phyloP scores from a whole-genome alignment of 1,140 invertebrate species.

The Andrena cerasifolii region DNA sequence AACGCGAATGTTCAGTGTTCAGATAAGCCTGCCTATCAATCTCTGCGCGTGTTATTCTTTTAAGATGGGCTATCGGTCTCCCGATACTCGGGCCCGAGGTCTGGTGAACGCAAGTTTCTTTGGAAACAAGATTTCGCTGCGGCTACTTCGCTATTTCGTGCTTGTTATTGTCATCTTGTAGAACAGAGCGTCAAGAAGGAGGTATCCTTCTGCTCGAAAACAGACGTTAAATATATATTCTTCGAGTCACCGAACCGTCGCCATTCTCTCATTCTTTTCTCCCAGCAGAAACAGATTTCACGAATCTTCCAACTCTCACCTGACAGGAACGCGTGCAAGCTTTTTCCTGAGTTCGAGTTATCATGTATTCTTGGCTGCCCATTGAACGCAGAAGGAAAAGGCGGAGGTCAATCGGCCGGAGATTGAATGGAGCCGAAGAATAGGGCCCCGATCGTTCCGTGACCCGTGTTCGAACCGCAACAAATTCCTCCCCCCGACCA shows the following conservation, averaged over 20 bases:
- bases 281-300: too few relatives aligned
- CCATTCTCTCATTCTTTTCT: neutral
- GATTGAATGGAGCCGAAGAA: neutral
- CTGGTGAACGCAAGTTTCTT: neutral
- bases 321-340: too few relatives aligned
- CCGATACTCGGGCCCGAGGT: neutral
- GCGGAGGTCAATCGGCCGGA: neutral
- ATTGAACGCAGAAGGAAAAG: constrained; percentile 2
- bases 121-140: too few relatives aligned
- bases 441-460: neutral
- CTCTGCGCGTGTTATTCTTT: too few relatives aligned
- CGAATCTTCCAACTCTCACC: too few relatives aligned
- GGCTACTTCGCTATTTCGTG: too few relatives aligned
- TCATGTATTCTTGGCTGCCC: neutral
- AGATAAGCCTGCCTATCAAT: too few relatives aligned
- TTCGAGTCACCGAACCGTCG: neutral
- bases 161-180: neutral
- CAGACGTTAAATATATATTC: neutral
- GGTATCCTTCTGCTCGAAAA: neutral
- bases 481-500: neutral
- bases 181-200: too few relatives aligned
- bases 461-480: constrained; percentile 8
- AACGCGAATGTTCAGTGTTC: too few relatives aligned
- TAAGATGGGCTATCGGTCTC: too few relatives aligned
- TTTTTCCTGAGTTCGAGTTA: too few relatives aligned